A percentile compares a stretch with the other conserved stretches of the same genome.
These are phyloP conservation scores for Hypocryptadius cinnamomeus DNA, from an alignment of 2,113 vertebrate genomes.

Conservation along the genomic window DNA sequence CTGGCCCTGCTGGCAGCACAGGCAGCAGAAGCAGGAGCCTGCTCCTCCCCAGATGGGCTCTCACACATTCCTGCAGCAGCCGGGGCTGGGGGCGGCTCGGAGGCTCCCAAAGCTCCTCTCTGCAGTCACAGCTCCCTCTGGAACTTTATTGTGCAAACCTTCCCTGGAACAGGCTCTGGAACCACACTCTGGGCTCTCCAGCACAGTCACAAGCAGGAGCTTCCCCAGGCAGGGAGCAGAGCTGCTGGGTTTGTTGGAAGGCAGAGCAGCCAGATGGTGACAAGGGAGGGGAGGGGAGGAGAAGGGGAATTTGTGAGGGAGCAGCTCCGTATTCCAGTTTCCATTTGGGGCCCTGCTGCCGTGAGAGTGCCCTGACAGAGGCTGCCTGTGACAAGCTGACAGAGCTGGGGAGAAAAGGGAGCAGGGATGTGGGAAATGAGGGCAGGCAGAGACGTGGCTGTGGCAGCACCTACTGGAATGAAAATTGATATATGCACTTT, in stretches of 20 bases:
- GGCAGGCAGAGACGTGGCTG: background rate
- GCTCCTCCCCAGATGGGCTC: constrained; percentile 10
- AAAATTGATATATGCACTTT: background rate
- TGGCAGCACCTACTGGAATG: background rate
- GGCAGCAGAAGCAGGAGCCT: background rate
- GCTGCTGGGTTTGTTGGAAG: background rate
- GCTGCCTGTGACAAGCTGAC: background rate
- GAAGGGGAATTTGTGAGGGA: background rate
- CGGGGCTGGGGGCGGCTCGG: background rate
- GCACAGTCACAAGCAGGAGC: background rate
- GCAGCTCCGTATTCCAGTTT: background rate
- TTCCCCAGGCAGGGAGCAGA: background rate
- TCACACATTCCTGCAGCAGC: background rate
- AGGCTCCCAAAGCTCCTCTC: background rate
- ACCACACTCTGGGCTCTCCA: background rate
- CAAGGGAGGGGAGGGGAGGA: background rate
- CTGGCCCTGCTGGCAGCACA: constrained; percentile 7
- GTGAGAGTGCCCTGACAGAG: background rate
- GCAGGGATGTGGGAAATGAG: background rate
- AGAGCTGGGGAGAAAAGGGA: background rate
- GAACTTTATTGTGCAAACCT: background rate
- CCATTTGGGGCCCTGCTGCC: background rate
- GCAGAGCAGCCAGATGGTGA: constrained; percentile 6
- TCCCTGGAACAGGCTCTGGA: background rate
- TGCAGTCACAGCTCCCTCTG: background rate